phyloP scores from a whole-genome alignment of 2,797 vertebrate genomes.

The Acrossocheilus wenchowensis region DNA sequence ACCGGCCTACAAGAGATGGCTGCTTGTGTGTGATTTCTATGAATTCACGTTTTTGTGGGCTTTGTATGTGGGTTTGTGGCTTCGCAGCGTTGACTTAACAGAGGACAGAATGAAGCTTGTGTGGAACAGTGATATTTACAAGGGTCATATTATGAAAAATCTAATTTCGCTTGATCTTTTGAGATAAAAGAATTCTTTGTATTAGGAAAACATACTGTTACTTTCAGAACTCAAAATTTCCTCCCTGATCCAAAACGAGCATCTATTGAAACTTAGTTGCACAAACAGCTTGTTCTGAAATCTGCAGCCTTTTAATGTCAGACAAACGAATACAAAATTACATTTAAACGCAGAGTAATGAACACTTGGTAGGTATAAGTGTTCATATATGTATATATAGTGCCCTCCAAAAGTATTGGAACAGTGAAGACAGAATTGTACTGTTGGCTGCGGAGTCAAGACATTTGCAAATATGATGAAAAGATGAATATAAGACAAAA shows the following conservation, averaged over 20 bases:
- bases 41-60: neutral
- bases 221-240: neutral
- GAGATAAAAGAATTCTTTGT: neutral
- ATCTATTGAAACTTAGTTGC: neutral
- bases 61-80: conserved; percentile 5
- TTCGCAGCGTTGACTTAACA: neutral
- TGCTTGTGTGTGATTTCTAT: conserved; percentile 6
- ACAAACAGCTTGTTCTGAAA: neutral
- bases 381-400: too few relatives aligned
- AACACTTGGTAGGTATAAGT: neutral
- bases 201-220: neutral
- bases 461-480: too few relatives aligned
- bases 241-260: neutral
- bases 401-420: too few relatives aligned
- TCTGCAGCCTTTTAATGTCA: neutral
- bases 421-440: too few relatives aligned
- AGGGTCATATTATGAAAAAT: neutral
- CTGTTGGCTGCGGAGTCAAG: too few relatives aligned
- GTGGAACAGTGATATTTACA: neutral
- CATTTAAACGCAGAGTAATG: neutral
- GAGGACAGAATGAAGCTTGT: neutral
- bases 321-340: neutral
- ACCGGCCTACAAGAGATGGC: neutral
- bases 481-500: too few relatives aligned
- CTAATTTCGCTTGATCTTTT: neutral